Conservation (phyloP, 2,113 vertebrate species). For the Hystrix brachyura region DNA sequence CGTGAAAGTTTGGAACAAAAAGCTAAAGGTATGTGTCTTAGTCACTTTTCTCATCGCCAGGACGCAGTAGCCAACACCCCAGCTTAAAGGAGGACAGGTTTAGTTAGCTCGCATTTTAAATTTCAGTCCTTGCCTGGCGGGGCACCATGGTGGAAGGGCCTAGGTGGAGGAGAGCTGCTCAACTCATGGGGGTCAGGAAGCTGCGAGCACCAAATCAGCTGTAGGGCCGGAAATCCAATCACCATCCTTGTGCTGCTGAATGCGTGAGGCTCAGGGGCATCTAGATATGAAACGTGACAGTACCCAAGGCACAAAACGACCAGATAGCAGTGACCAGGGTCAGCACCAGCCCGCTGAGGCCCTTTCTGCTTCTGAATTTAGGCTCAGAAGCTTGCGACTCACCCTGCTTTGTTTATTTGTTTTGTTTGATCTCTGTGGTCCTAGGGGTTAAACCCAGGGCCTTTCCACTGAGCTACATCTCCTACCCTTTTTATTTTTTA, state of each 20-base stretch:
- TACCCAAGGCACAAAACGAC: neutral
- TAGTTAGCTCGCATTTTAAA: neutral
- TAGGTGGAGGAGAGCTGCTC: neutral
- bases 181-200: neutral
- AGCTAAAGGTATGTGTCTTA: neutral
- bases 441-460: neutral
- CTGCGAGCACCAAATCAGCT: too few species aligned
- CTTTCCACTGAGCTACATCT: neutral
- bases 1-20: neutral
- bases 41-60: neutral
- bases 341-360: too few species aligned
- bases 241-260: neutral
- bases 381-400: fast-evolving
- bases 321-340: neutral
- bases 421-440: neutral
- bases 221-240: neutral
- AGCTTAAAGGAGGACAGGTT: neutral
- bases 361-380: neutral
- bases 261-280: neutral
- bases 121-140: neutral
- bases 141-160: too few species aligned
- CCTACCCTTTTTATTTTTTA: neutral
- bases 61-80: neutral
- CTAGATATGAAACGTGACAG: neutral
- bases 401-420: neutral